These are phyloP conservation scores for Mionectes macconnelli DNA, from an alignment of 2,113 vertebrate genomes.

Conservation along the genomic window DNA sequence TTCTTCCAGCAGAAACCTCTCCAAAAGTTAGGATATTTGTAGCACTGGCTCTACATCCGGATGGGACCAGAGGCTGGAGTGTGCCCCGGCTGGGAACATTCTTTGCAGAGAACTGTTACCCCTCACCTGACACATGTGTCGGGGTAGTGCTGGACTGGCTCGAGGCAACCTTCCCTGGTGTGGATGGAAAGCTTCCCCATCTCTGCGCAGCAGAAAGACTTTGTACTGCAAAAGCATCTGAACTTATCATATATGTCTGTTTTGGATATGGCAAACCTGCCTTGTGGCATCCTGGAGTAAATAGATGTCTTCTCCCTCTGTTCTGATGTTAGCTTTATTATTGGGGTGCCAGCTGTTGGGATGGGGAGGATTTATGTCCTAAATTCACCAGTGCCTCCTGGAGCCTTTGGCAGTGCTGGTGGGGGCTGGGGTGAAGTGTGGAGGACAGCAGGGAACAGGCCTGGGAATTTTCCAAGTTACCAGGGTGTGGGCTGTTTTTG, in stretches of 20 bases:
- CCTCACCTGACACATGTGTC: not conserved
- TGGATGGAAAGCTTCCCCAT: not conserved
- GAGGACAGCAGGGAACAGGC: not conserved
- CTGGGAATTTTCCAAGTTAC: not conserved
- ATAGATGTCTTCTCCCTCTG: not conserved
- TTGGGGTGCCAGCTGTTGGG: not conserved
- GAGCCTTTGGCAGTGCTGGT: not conserved
- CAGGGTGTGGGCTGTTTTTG: not conserved
- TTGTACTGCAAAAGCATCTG: not conserved
- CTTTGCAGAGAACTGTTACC: accelerated
- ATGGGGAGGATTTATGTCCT: not conserved
- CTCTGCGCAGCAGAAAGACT: not conserved
- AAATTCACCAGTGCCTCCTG: not conserved
- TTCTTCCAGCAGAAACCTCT: not conserved
- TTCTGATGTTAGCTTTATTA: not conserved
- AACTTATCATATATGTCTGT: not conserved
- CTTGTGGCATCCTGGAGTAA: not conserved
- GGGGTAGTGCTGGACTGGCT: not conserved
- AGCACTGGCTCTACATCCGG: not conserved
- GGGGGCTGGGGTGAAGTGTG: not conserved
- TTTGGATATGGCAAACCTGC: not conserved
- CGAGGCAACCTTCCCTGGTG: accelerated
- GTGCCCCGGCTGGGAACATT: accelerated
- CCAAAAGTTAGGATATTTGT: accelerated
- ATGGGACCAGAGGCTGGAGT: not conserved